Evolutionary conservation across 2,113 vertebrate genomes (phyloP).

Genomic region (Carassius auratus): DNA sequence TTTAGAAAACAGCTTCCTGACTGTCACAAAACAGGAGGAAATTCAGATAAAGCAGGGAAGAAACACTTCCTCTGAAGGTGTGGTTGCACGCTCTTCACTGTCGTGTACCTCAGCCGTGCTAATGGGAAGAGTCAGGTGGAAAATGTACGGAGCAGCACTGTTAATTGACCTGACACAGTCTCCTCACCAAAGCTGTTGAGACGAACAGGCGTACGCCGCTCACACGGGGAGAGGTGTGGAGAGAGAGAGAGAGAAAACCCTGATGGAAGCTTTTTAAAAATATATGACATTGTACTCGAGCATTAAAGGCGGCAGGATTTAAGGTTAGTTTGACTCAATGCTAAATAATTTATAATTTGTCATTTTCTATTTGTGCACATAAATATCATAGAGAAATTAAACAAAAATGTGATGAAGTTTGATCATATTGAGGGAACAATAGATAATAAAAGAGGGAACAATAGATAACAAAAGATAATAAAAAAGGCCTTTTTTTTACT

Average conservation of each 20-base stretch:
- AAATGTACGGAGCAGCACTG: constrained; percentile 66
- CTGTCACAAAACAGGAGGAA: constrained; percentile 2
- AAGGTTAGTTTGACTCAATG: background rate
- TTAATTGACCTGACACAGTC: constrained; percentile 73
- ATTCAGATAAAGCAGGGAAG: background rate
- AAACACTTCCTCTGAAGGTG: background rate
- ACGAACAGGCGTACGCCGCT: constrained; percentile 16
- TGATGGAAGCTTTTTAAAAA: constrained; percentile 14
- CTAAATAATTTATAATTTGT: background rate
- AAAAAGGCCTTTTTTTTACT: background rate
- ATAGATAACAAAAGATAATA: background rate
- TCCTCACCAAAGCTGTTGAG: constrained; percentile 51
- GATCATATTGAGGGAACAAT: background rate
- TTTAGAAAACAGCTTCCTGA: background rate
- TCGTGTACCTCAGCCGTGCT: constrained; percentile 43
- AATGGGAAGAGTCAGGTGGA: constrained; percentile 71
- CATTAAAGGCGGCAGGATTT: no score
- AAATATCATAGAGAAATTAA: background rate
- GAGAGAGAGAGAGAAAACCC: constrained; percentile 19
- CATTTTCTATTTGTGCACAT: background rate
- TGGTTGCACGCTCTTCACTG: background rate
- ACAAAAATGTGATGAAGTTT: background rate
- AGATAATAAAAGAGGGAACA: background rate
- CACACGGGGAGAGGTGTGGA: constrained; percentile 8
- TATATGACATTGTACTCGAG: background rate